Conservation (phyloP, 1,140 invertebrate genomes). For the Tetramorium parvispinum region DNA sequence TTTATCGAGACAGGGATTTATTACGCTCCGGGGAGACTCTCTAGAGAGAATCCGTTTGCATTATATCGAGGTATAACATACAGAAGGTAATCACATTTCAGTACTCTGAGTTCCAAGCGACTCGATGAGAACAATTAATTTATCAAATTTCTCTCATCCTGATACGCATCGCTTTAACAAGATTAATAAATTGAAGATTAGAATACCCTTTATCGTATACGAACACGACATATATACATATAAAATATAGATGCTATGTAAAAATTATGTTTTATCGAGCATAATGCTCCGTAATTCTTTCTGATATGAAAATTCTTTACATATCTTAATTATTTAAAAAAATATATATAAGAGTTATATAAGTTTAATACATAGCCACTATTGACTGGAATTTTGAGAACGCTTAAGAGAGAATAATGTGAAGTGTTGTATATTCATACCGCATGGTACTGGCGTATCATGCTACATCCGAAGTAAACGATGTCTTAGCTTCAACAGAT, state of each 20-base stretch:
- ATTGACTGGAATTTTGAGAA: background rate
- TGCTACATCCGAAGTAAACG: background rate
- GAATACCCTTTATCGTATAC: background rate
- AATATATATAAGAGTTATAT: background rate
- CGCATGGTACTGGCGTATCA: background rate
- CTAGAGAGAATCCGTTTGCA: slow-evolving; percentile 48
- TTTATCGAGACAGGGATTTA: slow-evolving; percentile 66
- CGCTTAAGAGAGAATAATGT: background rate
- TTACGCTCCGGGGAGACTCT: slow-evolving; percentile 30
- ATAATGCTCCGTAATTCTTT: background rate
- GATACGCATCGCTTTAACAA: background rate
- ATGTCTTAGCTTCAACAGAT: slow-evolving; percentile 16
- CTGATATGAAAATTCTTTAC: background rate
- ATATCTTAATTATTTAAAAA: background rate
- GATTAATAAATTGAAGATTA: slow-evolving; percentile 4
- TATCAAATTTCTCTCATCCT: slow-evolving; percentile 27
- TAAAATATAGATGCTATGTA: background rate
- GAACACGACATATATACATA: no score
- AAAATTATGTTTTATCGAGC: background rate
- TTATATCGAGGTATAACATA: slow-evolving; percentile 54
- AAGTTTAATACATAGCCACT: background rate
- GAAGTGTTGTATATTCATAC: background rate
- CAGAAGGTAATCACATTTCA: slow-evolving; percentile 46
- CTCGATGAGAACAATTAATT: slow-evolving; percentile 46
- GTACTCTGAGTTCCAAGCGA: slow-evolving; percentile 3